Evolutionary conservation across 30 jellyfish, hydroid and myxozoan species (phyloP).

Genomic region (Mastigias papua): DNA sequence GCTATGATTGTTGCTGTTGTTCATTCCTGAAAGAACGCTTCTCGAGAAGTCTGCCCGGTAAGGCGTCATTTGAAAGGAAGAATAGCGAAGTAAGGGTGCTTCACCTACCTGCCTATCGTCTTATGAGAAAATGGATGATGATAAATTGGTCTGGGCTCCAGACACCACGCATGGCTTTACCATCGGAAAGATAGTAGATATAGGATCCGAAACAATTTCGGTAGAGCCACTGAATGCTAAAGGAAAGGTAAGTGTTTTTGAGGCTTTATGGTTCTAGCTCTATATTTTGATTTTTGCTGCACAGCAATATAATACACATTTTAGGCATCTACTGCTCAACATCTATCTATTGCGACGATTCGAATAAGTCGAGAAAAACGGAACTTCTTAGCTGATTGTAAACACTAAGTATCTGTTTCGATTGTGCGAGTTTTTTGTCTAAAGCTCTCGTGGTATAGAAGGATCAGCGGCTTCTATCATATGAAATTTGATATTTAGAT

Average conservation of each 20-base stretch:
- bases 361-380: background rate
- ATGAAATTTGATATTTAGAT: background rate
- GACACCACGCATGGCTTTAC: constrained; percentile 87
- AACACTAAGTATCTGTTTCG: background rate
- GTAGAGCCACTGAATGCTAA: constrained; percentile 80
- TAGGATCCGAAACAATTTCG: constrained; percentile 90
- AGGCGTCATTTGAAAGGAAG: constrained; percentile 10
- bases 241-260: constrained; percentile 68
- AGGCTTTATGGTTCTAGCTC: background rate
- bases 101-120: too few relatives aligned
- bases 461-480: background rate
- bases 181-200: constrained; percentile 90
- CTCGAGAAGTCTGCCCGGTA: background rate
- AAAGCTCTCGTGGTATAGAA: background rate
- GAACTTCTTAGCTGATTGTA: background rate
- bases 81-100: background rate
- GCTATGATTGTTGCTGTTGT: constrained; percentile 18
- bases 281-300: background rate
- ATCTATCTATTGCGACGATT: background rate
- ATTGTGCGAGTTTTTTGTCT: background rate
- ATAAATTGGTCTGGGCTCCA: constrained; percentile 96
- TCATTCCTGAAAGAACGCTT: background rate
- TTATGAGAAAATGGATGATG: constrained; percentile 52
- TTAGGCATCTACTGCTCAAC: background rate
- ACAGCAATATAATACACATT: background rate